Evolutionary conservation across 1,140 invertebrate species (phyloP).

Genomic region (Myzus persicae): DNA sequence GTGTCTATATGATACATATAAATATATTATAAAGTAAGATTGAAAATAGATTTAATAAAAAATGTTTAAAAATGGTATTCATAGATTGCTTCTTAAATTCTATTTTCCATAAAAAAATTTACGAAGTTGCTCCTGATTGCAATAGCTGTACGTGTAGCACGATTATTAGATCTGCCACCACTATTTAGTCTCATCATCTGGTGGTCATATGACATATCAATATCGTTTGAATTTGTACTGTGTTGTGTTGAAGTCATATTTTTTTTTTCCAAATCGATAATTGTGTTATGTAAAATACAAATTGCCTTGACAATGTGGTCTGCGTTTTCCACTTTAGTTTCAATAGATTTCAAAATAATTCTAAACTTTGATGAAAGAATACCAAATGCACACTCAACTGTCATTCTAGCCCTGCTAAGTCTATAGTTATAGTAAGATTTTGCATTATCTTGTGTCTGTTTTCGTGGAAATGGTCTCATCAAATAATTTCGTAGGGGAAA

Average conservation of each 20-base stretch:
- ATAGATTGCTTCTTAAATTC: no score
- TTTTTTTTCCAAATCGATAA: no score
- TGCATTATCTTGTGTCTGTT: slow-evolving; percentile 60
- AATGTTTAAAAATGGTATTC: no score
- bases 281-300: no score
- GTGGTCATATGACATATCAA: background rate
- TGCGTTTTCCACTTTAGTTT: background rate
- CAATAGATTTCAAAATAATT: slow-evolving; percentile 63
- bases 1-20: no score
- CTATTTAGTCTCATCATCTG: background rate
- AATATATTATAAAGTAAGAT: no score
- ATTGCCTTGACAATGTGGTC: background rate
- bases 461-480: slow-evolving; percentile 62
- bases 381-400: slow-evolving; percentile 66
- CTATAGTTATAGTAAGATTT: slow-evolving; percentile 64
- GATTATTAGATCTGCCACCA: background rate
- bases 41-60: no score
- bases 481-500: slow-evolving; percentile 64
- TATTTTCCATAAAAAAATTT: no score
- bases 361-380: slow-evolving; percentile 65
- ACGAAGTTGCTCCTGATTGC: background rate
- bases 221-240: background rate
- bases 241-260: background rate
- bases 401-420: slow-evolving; percentile 61
- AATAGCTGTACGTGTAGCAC: background rate